Evolutionary conservation across 2,113 vertebrate genomes (phyloP).

Genomic region (Cryptomyrus ogoouensis): DNA sequence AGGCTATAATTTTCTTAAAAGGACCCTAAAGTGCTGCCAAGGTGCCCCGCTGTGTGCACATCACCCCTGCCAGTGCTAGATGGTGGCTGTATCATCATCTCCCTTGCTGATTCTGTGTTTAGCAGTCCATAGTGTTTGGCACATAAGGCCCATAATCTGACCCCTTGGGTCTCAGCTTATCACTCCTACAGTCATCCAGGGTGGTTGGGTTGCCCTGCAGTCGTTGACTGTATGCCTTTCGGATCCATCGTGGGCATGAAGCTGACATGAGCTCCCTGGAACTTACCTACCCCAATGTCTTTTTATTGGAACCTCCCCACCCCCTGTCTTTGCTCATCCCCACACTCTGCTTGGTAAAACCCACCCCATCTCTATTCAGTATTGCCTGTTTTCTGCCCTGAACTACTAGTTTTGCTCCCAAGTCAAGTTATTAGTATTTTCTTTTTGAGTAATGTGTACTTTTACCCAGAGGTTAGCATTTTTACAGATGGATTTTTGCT

Average conservation of each 20-base stretch:
- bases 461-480: background rate
- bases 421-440: background rate
- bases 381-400: background rate
- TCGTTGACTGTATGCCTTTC: background rate
- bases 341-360: background rate
- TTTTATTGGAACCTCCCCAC: background rate
- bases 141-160: background rate
- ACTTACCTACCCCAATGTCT: background rate
- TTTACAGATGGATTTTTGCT: background rate
- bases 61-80: background rate
- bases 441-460: background rate
- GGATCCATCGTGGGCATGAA: background rate
- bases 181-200: background rate
- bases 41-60: background rate
- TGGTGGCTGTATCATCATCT: background rate
- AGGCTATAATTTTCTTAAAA: background rate
- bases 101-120: background rate
- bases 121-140: background rate
- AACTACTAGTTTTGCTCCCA: background rate
- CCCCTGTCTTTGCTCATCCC: background rate
- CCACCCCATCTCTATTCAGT: background rate
- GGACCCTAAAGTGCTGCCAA: background rate
- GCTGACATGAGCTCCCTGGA: background rate
- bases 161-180: background rate
- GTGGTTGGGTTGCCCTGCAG: background rate